Evolutionary conservation across 2,888 invertebrate genomes (phyloP), one percentile per base, ranked within the genome.

Genomic region (Drosophila lacicola): DNA sequence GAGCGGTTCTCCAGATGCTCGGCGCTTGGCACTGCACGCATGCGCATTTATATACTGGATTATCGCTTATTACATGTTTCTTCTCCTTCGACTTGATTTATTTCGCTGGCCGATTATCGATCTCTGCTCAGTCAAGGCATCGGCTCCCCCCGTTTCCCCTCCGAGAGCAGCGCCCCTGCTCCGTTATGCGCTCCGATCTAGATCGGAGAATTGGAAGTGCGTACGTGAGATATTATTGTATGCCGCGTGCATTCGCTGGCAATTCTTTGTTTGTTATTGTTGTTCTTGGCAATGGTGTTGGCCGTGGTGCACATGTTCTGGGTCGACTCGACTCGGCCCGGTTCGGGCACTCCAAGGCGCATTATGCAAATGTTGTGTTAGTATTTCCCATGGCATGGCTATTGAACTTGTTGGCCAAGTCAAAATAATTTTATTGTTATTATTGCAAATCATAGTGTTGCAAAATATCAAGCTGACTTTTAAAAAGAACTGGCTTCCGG

Each of bases 1-100:
- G 29, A 29, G 29, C 29, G 2, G 29, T 29, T 29, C 8, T 29
- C 29, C 29, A 29, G 29, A 29, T 29, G 29, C 25, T 25, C 25
- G 8, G 8, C n/a, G n/a, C n/a, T 50, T 60, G 64, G 61, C 70
- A 58, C 71, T 82, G 80, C 88, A 84, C 86, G 83, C 84, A 86
- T 86, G 70, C 78, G 81, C 87, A 80, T 84, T 84, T 88, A 86
- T 88, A 86, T 74, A 72, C 78, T 86, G 89, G 89, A 89, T 84
- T 84, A 84, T 84, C 89, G 84, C 69, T 84, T 76, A 86, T 89
- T 89, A 88, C 81, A 89, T 63, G 78, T 80, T 86, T 54, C 46
- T 61, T 56, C 56, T 64, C 60, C 56, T 65, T 66, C 51, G 79
- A 63, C 66, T 83, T 82, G 82, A 82, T 78, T 86, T 78, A 61